phyloP scores from a whole-genome alignment of 2,113 vertebrate genomes.

The Chaetorhynchus papuensis region DNA sequence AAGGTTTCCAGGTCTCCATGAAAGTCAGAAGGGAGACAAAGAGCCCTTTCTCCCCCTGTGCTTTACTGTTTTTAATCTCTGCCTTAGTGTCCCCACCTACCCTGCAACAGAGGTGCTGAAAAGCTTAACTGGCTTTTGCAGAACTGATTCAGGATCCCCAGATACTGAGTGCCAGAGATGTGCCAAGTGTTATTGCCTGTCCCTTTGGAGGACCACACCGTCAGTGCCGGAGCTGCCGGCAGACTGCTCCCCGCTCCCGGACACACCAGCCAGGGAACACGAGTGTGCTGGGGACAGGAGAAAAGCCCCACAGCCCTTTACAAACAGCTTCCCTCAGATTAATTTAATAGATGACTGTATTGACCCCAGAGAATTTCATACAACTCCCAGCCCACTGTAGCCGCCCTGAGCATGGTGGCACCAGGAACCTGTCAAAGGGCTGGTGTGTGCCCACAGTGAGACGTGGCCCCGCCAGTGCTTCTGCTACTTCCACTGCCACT shows the following conservation, averaged over 20 bases:
- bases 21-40: background rate
- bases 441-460: fast-evolving
- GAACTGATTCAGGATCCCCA: background rate
- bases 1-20: background rate
- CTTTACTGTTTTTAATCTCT: background rate
- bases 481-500: background rate
- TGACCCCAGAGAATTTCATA: background rate
- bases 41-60: background rate
- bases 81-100: background rate
- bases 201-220: fast-evolving
- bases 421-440: background rate
- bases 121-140: background rate
- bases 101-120: background rate
- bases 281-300: background rate
- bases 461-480: background rate
- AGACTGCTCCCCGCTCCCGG: fast-evolving
- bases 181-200: background rate
- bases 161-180: background rate
- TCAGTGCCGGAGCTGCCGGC: fast-evolving
- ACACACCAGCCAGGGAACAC: fast-evolving
- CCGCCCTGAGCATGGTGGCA: fast-evolving
- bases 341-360: background rate
- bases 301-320: background rate
- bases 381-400: fast-evolving
- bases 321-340: background rate